phyloP scores from a whole-genome alignment of 1,140 invertebrate genomes.

The Ridgeia piscesae region DNA sequence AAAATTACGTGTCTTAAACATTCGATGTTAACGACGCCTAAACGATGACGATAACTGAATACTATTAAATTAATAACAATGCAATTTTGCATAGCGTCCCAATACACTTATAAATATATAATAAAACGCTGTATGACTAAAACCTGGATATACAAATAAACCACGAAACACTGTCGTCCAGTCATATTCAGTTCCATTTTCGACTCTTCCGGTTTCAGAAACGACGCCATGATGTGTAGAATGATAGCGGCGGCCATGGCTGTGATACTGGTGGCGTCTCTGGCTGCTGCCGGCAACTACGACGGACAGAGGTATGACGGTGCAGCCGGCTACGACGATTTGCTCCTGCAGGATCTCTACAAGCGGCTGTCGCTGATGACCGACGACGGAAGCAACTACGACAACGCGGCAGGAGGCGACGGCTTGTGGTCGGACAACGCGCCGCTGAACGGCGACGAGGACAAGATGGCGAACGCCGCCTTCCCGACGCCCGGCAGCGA shows the following conservation, averaged over 20 bases:
- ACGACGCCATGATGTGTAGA: neutral
- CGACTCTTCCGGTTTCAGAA: neutral
- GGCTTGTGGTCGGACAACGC: neutral
- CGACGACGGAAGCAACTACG: conserved; percentile 1
- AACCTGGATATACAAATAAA: no score
- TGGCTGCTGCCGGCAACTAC: neutral
- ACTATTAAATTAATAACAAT: no score
- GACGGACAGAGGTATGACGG: neutral
- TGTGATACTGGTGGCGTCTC: neutral
- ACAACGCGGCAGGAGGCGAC: neutral
- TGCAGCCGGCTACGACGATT: conserved; percentile 3
- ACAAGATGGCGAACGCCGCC: neutral
- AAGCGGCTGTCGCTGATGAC: conserved; percentile 15
- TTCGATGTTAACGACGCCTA: neutral
- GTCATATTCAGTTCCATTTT: neutral
- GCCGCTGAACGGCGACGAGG: neutral
- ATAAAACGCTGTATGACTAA: no score
- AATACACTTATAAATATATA: no score
- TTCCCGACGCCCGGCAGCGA: neutral
- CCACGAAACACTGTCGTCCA: no score
- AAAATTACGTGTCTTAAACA: no score
- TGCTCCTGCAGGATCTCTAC: conserved; percentile 22
- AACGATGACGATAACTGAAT: neutral
- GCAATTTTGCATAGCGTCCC: no score
- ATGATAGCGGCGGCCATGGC: neutral